Evolutionary conservation across 2,113 vertebrate species (phyloP).

Genomic region (Anser cygnoides): DNA sequence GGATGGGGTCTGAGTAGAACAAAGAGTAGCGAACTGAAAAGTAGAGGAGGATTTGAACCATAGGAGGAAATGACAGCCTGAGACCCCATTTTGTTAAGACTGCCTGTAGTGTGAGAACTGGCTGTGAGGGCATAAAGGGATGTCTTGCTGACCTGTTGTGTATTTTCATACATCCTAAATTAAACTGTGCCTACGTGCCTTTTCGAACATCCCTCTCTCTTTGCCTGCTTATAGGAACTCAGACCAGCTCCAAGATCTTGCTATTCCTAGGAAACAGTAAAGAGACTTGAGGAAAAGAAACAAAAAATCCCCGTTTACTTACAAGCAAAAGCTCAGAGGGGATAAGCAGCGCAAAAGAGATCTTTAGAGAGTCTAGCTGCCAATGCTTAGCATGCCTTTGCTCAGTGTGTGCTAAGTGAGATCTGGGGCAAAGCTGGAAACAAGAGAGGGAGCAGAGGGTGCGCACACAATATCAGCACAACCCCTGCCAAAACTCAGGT

Average conservation of each 20-base stretch:
- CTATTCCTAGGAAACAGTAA: not conserved
- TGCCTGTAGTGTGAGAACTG: not conserved
- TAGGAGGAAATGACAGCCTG: not conserved
- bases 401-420: not conserved
- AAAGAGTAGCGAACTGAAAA: not conserved
- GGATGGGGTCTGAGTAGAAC: not conserved
- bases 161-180: constrained; percentile 6
- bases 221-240: not conserved
- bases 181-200: not conserved
- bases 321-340: not conserved
- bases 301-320: not conserved
- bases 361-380: not conserved
- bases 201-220: not conserved
- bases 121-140: not conserved
- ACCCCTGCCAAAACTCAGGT: not conserved
- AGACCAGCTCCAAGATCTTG: not conserved
- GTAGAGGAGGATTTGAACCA: not conserved
- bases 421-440: not conserved
- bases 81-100: not conserved
- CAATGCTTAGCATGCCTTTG: not conserved
- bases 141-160: not conserved
- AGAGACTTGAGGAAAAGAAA: not conserved
- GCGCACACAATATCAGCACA: not conserved
- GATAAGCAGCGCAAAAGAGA: not conserved
- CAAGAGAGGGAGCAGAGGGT: not conserved